Evolutionary conservation across 1,140 invertebrate genomes (phyloP).

Genomic region (Zaprionus ornatus): DNA sequence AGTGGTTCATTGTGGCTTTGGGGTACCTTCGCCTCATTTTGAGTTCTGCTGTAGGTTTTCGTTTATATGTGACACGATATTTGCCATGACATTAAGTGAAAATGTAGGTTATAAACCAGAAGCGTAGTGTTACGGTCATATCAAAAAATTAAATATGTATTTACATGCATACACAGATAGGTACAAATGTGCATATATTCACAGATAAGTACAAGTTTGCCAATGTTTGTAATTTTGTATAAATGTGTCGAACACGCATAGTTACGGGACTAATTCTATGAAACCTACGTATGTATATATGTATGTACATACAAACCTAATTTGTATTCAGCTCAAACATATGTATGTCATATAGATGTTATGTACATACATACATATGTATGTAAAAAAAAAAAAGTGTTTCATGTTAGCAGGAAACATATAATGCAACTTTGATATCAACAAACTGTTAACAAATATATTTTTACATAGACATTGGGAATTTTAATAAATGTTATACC

Average conservation of each 20-base stretch:
- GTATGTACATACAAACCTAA: neutral
- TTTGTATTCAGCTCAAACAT: neutral
- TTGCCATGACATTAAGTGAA: neutral
- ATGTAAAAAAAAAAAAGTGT: too few species aligned
- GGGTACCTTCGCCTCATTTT: neutral
- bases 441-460: too few species aligned
- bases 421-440: too few species aligned
- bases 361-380: too few species aligned
- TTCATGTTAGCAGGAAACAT: too few species aligned
- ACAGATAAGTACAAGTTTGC: neutral
- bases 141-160: neutral
- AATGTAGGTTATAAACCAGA: too few species aligned
- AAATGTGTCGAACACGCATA: neutral
- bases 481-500: neutral
- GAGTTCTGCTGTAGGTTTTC: neutral
- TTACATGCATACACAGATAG: neutral
- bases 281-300: neutral
- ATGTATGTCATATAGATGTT: neutral
- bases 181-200: neutral
- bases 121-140: neutral
- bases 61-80: neutral
- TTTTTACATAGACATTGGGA: neutral
- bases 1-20: conserved; percentile 26
- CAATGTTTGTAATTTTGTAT: neutral
- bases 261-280: neutral